Conservation (phyloP, 2,888 invertebrate species). For the Lasius fuliginosus region DNA sequence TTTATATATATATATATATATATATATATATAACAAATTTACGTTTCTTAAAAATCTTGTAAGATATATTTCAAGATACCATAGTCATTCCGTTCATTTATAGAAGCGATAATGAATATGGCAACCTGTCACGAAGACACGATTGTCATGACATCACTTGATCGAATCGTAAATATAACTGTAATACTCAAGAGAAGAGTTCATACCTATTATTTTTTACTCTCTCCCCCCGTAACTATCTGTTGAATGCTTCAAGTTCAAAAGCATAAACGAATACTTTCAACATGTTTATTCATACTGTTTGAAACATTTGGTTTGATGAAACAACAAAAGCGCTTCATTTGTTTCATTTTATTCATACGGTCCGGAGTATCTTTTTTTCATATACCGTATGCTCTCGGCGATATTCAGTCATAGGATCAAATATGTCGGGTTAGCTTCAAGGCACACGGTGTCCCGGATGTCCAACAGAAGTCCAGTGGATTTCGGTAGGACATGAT, state of each 20-base stretch:
- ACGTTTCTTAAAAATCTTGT: background rate
- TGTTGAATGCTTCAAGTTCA: slow-evolving; percentile 9
- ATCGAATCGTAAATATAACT: slow-evolving; percentile 4
- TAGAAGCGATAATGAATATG: background rate
- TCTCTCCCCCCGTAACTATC: background rate
- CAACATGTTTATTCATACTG: slow-evolving; percentile 22
- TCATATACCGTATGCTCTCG: slow-evolving; percentile 8
- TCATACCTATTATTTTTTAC: background rate
- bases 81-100: background rate
- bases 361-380: slow-evolving; percentile 9
- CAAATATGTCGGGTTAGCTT: slow-evolving; percentile 55
- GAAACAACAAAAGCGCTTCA: slow-evolving; percentile 17
- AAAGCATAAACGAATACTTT: background rate
- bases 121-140: background rate
- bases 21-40: too few species aligned
- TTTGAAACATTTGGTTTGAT: slow-evolving; percentile 23
- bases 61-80: background rate
- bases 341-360: slow-evolving; percentile 41
- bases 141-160: background rate
- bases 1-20: too few species aligned
- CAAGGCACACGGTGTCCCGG: slow-evolving; percentile 26
- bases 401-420: slow-evolving; percentile 54
- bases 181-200: background rate
- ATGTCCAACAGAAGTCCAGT: slow-evolving; percentile 38
- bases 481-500: slow-evolving; percentile 54